These are phyloP conservation scores for Nipponia nippon DNA, from an alignment of 2,113 vertebrate species.

Conservation along the genomic window DNA sequence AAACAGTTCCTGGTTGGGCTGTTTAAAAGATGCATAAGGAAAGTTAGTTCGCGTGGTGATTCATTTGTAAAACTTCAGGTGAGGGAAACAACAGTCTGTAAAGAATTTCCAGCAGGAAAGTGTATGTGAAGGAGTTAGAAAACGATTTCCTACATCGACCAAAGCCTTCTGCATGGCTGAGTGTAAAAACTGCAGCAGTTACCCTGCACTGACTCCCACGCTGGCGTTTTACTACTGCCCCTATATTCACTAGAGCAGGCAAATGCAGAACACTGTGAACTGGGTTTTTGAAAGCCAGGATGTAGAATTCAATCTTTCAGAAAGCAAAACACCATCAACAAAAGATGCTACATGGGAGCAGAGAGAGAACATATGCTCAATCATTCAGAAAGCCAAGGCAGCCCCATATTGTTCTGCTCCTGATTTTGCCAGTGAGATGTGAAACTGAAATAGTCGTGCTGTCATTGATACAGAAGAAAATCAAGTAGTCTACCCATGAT, in stretches of 20 bases:
- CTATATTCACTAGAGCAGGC: background rate
- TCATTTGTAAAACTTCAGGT: background rate
- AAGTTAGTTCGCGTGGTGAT: background rate
- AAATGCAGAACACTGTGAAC: background rate
- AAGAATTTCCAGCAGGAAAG: background rate
- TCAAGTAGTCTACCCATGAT: background rate
- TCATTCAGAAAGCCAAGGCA: background rate
- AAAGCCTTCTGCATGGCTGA: background rate
- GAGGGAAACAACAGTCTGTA: background rate
- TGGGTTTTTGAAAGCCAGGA: conserved; percentile 11
- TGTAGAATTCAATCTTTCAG: background rate
- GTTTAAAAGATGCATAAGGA: background rate
- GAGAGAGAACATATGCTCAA: background rate
- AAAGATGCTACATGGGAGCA: background rate
- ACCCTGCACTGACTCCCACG: background rate
- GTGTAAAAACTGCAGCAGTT: background rate
- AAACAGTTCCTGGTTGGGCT: background rate
- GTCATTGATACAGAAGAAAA: background rate
- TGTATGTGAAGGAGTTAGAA: background rate
- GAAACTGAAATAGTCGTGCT: background rate
- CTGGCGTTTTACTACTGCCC: background rate
- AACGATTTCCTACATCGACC: background rate
- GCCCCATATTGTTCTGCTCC: background rate
- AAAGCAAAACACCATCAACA: background rate
- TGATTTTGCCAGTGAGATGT: background rate